Evolutionary conservation across 2,888 invertebrate genomes (phyloP).

Genomic region (Chromoteleia sp.): DNA sequence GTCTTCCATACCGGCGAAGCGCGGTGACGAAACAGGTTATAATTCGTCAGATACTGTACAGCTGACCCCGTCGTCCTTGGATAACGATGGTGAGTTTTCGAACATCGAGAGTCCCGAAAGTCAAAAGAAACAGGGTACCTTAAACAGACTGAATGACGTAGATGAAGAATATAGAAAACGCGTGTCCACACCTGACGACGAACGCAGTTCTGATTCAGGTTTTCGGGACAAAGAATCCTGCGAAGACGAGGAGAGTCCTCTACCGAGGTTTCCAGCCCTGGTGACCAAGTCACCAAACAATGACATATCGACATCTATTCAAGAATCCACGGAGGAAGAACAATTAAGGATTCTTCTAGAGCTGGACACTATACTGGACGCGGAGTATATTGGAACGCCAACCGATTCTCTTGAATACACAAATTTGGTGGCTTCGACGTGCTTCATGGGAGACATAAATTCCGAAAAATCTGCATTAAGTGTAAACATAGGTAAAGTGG

Average conservation of each 20-base stretch:
- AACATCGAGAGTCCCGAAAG: constrained; percentile 76
- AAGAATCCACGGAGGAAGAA: constrained; percentile 79
- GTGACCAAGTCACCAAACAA: constrained; percentile 42
- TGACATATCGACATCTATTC: constrained; percentile 52
- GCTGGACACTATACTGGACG: constrained; percentile 81
- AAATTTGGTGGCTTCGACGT: constrained; percentile 18
- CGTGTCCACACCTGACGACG: constrained; percentile 85
- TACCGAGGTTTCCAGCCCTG: constrained; percentile 72
- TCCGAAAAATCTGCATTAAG: background rate
- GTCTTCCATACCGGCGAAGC: constrained; percentile 63
- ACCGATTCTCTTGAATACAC: constrained; percentile 72
- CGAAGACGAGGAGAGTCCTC: constrained; percentile 82
- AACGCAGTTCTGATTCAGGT: constrained; percentile 85
- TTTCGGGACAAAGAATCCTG: constrained; percentile 85
- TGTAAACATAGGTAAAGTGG: constrained; percentile 29
- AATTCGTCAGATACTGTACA: constrained; percentile 75
- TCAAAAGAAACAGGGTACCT: constrained; percentile 71
- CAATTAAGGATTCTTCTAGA: constrained; percentile 81
- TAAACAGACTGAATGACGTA: constrained; percentile 55
- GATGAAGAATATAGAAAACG: constrained; percentile 84
- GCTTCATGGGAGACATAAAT: background rate
- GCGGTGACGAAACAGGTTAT: constrained; percentile 63
- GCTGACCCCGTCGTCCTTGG: constrained; percentile 76
- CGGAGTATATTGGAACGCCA: constrained; percentile 79
- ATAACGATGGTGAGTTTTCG: constrained; percentile 76